Conservation (phyloP, 2,888 invertebrate genomes). For the Acanthoscelides obtectus region DNA sequence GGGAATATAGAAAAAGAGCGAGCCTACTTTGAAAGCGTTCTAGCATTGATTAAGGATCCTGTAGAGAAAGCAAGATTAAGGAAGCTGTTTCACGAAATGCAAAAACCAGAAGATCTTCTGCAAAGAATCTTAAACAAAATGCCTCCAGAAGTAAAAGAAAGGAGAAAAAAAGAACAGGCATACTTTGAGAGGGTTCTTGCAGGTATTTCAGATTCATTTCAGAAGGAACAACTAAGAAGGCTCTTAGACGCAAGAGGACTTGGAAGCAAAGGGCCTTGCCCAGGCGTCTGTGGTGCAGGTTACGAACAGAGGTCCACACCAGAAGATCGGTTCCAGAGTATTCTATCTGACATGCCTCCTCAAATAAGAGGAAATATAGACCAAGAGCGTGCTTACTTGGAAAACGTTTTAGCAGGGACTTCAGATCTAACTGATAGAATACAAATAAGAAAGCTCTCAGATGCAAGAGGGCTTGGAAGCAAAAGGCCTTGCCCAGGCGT, state of each 20-base stretch:
- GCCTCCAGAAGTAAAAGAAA: not conserved
- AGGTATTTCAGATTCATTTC: not conserved
- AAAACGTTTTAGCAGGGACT: not conserved
- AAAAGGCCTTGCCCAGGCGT: not conserved
- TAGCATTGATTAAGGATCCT: not conserved
- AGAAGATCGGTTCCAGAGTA: not conserved
- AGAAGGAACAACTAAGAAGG: not conserved
- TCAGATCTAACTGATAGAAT: not conserved
- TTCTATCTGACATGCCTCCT: not conserved
- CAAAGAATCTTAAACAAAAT: not conserved
- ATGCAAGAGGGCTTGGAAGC: not conserved
- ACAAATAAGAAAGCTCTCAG: not conserved
- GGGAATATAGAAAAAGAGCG: not conserved
- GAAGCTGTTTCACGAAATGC: too few relatives aligned
- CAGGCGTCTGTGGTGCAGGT: not conserved
- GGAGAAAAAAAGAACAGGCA: not conserved
- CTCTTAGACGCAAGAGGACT: not conserved
- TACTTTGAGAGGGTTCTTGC: not conserved
- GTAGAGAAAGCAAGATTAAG: too few relatives aligned
- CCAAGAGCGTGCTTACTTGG: not conserved
- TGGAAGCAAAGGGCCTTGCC: not conserved
- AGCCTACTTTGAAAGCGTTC: not conserved
- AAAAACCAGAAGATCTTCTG: too few relatives aligned
- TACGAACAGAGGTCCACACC: not conserved
- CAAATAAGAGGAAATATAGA: not conserved